Base-by-base conservation (phyloP, 2,113 vertebrate species). In the Cyanocitta stelleri region DNA sequence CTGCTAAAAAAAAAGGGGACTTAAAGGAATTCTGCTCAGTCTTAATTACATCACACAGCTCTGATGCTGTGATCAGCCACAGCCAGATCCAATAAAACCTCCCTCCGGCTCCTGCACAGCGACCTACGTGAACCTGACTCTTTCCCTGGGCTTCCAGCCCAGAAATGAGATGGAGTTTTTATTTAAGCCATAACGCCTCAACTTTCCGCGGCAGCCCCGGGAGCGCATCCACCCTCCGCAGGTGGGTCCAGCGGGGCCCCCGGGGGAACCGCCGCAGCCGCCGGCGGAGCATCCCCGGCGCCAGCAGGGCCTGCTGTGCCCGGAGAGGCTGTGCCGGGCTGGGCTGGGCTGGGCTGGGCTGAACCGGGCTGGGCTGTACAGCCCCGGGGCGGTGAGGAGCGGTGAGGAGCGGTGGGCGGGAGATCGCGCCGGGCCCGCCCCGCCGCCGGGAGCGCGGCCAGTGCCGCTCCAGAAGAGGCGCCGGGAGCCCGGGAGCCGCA, bases 61-160 rank as follows among this genome's bases (percentile, higher is more conserved):
- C 24, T 72, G 93, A 81, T 48, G 67, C 84, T 26, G 39, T 3
- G 75, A 93, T 91, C 96, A 82, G 68, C 62, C 6, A 16, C 95
- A 96, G 93, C 93, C 95, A 96, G 89, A 63, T 75, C 92, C 95
- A 95, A 92, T 95, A 95, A 98, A 96, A 94, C 44, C 95, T 96
- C 96, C 95, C 96, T 77, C 94, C 90, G 88, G 91, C 95, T 95
- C 85, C 87, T 81, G 95, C 94, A 74, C 84, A n/a, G 87, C 93
- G 92, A 90, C 96, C 96, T 92, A 58, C 77, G 24, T 23, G 96
- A 94, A 97, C 96, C 93, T 82, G 95, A 93, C 56, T 89, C 92
- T 85, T 76, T 88, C 55, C 91, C 94, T 87, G 97, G 96, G 97
- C 96, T 97, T 90, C 69, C 7, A 87, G 97, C 98, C 97, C 97